Conservation (phyloP, 1,140 invertebrate genomes). For the Rhyzopertha dominica region DNA sequence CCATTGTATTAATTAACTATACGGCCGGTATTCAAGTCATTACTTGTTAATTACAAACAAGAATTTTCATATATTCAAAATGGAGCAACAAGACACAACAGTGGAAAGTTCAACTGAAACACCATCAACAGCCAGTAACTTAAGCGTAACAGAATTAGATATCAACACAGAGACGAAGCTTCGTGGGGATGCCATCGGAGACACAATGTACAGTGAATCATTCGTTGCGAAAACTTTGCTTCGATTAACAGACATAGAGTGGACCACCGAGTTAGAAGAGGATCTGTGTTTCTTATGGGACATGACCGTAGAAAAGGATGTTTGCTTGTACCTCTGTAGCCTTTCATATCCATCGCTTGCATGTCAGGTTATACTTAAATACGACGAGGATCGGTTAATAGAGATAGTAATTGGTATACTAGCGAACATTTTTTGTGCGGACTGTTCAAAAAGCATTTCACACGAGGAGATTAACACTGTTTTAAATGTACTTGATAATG, state of each 20-base stretch:
- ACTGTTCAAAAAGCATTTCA: slow-evolving; percentile 38
- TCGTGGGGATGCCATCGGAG: slow-evolving; percentile 66
- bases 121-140: slow-evolving; percentile 14
- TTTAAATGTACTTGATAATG: slow-evolving; percentile 52
- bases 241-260: slow-evolving; percentile 48
- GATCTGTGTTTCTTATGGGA: slow-evolving; percentile 73
- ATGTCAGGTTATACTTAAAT: slow-evolving; percentile 46
- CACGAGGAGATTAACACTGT: slow-evolving; percentile 41
- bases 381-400: slow-evolving; percentile 52
- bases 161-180: slow-evolving; percentile 50
- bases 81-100: slow-evolving; percentile 5
- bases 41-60: neutral
- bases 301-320: slow-evolving; percentile 67
- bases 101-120: neutral
- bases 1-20: no score
- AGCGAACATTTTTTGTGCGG: slow-evolving; percentile 63
- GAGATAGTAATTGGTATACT: slow-evolving; percentile 71
- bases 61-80: neutral
- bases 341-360: slow-evolving; percentile 59
- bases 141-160: slow-evolving; percentile 40
- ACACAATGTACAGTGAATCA: slow-evolving; percentile 67
- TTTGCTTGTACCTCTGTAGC: slow-evolving; percentile 60
- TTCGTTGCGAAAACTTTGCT: slow-evolving; percentile 65
- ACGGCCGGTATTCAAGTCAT: neutral
- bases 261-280: slow-evolving; percentile 55